phyloP scores from a whole-genome alignment of 2,797 vertebrate species.

The Ataeniobius toweri region DNA sequence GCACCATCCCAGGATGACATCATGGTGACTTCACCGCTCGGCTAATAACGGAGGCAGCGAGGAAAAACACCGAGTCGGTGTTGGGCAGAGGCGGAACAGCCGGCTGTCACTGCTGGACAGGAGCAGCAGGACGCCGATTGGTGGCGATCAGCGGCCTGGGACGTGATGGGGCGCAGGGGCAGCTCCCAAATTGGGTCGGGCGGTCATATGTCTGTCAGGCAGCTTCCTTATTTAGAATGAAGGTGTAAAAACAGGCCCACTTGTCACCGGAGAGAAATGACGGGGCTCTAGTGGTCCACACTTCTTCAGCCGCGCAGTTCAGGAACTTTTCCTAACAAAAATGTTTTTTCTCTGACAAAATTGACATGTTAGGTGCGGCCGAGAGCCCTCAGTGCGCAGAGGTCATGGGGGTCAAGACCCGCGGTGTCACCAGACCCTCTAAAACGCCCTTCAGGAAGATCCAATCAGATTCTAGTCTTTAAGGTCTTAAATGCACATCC shows the following conservation, averaged over 20 bases:
- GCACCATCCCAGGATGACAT: conserved; percentile 78
- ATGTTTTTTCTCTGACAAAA: conserved; percentile 6
- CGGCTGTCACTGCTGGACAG: conserved; percentile 66
- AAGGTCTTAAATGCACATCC: not conserved
- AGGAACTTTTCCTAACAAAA: conserved; percentile 42
- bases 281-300: conserved; percentile 60
- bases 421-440: conserved; percentile 1
- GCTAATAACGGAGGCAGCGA: conserved; percentile 46
- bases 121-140: conserved; percentile 75
- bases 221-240: conserved; percentile 91
- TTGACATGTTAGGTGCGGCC: conserved; percentile 10
- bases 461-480: not conserved
- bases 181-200: conserved; percentile 82
- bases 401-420: conserved; percentile 27
- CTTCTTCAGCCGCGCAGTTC: conserved; percentile 67
- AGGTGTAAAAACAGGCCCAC: conserved; percentile 85
- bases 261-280: conserved; percentile 85
- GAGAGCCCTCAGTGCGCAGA: conserved; percentile 16
- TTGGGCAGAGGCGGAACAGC: conserved; percentile 50
- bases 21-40: conserved; percentile 83
- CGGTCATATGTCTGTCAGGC: conserved; percentile 80
- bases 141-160: conserved; percentile 62
- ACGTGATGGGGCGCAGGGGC: conserved; percentile 68
- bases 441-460: not conserved
- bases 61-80: conserved; percentile 66